A percentile compares a stretch with the other conserved stretches of the same genome.
Conservation (phyloP, 2,888 invertebrate species). For the Escarpia spicata region DNA sequence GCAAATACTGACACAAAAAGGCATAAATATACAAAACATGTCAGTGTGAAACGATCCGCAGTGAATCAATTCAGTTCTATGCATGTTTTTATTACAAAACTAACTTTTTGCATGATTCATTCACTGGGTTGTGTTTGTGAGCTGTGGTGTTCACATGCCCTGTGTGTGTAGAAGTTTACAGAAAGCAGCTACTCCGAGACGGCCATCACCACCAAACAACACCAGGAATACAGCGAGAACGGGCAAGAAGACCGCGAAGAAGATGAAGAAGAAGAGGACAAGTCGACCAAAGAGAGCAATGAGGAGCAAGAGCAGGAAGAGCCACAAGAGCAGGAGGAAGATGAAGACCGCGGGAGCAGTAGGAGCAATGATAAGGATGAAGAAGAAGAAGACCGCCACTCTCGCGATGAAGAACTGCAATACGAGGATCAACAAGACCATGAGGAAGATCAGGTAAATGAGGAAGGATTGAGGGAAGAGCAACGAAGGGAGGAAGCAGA, state of each 20-base stretch:
- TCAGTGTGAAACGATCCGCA: background rate
- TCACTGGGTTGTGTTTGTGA: background rate
- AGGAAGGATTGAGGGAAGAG: background rate
- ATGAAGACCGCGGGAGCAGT: background rate
- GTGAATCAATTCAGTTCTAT: background rate
- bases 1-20: background rate
- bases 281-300: background rate
- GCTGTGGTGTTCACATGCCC: background rate
- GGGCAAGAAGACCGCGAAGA: background rate
- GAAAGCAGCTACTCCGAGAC: background rate
- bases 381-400: background rate
- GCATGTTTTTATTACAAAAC: background rate
- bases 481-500: background rate
- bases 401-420: background rate
- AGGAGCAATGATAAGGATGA: background rate
- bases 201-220: background rate
- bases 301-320: background rate
- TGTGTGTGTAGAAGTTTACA: slow-evolving; percentile 16
- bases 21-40: background rate
- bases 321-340: background rate
- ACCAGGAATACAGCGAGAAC: background rate
- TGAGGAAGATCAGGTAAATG: background rate
- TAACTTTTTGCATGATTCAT: background rate
- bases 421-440: background rate
- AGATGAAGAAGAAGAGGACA: background rate